phyloP scores from a whole-genome alignment of 2,888 invertebrate species.

The Drosophila picticornis region DNA sequence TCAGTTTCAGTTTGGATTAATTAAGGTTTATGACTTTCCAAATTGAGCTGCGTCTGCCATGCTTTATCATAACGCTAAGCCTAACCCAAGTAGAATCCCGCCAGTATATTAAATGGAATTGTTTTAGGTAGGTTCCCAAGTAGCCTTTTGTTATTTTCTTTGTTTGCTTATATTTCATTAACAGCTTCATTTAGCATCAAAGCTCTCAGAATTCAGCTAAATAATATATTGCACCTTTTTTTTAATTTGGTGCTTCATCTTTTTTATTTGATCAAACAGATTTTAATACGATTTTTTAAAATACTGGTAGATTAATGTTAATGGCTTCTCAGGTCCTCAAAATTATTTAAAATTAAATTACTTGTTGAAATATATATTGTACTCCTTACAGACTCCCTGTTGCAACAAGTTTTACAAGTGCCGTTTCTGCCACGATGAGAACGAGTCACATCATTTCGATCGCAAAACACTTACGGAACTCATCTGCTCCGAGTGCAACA shows the following conservation, averaged over 20 bases:
- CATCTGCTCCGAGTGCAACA: constrained; percentile 93
- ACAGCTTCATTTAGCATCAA: constrained; percentile 30
- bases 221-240: constrained; percentile 14
- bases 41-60: constrained; percentile 47
- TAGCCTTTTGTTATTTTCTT: neutral
- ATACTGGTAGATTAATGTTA: neutral
- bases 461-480: constrained; percentile 93
- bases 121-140: constrained; percentile 4
- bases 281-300: neutral
- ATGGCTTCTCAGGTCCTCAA: neutral
- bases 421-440: constrained; percentile 96
- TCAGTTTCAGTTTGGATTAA: constrained; percentile 47
- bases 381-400: constrained; percentile 92
- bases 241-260: neutral
- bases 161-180: constrained; percentile 28
- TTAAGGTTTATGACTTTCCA: constrained; percentile 48
- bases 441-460: constrained; percentile 93
- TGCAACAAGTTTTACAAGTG: constrained; percentile 95
- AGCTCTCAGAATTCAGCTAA: constrained; percentile 16
- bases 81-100: neutral
- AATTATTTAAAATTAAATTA: neutral
- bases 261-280: neutral
- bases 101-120: constrained; percentile 28
- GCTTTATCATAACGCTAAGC: constrained; percentile 58
- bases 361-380: constrained; percentile 1